phyloP scores from a whole-genome alignment of 1,140 invertebrate species.

The Stenopsyche tienmushanensis region DNA sequence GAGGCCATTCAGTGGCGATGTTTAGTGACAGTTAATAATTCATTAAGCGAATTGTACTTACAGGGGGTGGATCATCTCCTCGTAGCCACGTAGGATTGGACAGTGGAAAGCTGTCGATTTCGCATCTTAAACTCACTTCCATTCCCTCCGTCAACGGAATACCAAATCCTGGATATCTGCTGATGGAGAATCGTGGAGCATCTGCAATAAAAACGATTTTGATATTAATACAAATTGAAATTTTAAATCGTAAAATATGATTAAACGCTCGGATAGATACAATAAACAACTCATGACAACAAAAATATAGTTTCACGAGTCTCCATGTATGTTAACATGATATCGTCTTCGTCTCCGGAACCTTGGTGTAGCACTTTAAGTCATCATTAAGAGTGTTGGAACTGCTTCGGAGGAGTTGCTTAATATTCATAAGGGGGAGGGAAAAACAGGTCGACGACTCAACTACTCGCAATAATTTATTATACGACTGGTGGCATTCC shows the following conservation, averaged over 20 bases:
- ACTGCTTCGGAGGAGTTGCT: background rate
- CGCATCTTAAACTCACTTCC: slow-evolving; percentile 77
- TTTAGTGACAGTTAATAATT: too few relatives aligned
- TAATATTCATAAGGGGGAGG: slow-evolving; percentile 4
- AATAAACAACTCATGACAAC: too few relatives aligned
- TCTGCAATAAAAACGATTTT: slow-evolving; percentile 58
- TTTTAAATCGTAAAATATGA: too few relatives aligned
- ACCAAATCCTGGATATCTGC: slow-evolving; percentile 77
- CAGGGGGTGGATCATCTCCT: slow-evolving; percentile 58
- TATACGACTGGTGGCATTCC: background rate
- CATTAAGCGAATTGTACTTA: slow-evolving; percentile 46
- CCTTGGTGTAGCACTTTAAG: background rate
- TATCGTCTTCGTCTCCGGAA: too few relatives aligned
- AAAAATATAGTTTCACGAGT: background rate
- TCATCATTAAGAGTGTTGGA: background rate
- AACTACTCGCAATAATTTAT: background rate
- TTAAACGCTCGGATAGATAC: too few relatives aligned
- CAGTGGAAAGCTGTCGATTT: slow-evolving; percentile 80
- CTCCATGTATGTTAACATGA: too few relatives aligned
- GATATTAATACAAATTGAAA: too few relatives aligned
- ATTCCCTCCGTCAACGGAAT: slow-evolving; percentile 78
- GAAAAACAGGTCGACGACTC: slow-evolving; percentile 8
- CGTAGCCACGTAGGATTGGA: slow-evolving; percentile 76
- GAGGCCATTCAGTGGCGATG: too few relatives aligned
- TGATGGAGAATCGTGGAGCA: slow-evolving; percentile 80